These are phyloP conservation scores for Limnothrissa miodon DNA, from an alignment of 2,113 vertebrate species.

Conservation along the genomic window DNA sequence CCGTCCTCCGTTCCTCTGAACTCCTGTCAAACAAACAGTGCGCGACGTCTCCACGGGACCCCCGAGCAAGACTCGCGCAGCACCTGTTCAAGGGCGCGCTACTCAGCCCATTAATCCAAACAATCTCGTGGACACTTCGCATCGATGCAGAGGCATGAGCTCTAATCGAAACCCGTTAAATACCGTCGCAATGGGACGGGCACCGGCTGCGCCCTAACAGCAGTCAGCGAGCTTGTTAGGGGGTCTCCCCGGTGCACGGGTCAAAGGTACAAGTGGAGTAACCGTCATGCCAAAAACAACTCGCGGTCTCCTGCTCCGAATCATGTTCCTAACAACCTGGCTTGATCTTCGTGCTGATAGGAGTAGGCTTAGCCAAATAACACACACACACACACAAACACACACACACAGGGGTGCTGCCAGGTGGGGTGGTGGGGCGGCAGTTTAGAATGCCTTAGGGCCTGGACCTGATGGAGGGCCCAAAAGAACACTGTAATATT, in stretches of 20 bases:
- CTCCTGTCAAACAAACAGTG: constrained; percentile 23
- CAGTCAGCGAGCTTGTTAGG: neutral
- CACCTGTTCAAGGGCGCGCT: constrained; percentile 20
- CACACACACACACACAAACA: neutral
- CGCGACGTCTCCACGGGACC: neutral
- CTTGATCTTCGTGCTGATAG: neutral
- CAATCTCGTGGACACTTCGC: neutral
- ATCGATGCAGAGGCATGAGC: neutral
- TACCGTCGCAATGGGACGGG: neutral
- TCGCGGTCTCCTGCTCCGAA: constrained; percentile 23
- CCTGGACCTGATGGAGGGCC: no score
- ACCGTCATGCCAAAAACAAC: neutral
- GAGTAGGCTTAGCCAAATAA: neutral
- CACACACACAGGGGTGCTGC: no score
- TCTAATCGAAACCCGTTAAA: neutral
- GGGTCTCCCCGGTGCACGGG: neutral
- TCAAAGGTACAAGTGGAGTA: neutral
- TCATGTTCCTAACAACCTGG: neutral
- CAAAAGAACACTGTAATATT: no score
- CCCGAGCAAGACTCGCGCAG: neutral
- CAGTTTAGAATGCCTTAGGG: no score
- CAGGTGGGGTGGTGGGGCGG: no score
- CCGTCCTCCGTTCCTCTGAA: constrained; percentile 17
- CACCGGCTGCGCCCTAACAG: neutral
- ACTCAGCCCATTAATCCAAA: neutral